Percentiles rank a stretch among this genome's conserved stretches.
phyloP scores from a whole-genome alignment of 2,113 vertebrate genomes.

The Tenrec ecaudatus region DNA sequence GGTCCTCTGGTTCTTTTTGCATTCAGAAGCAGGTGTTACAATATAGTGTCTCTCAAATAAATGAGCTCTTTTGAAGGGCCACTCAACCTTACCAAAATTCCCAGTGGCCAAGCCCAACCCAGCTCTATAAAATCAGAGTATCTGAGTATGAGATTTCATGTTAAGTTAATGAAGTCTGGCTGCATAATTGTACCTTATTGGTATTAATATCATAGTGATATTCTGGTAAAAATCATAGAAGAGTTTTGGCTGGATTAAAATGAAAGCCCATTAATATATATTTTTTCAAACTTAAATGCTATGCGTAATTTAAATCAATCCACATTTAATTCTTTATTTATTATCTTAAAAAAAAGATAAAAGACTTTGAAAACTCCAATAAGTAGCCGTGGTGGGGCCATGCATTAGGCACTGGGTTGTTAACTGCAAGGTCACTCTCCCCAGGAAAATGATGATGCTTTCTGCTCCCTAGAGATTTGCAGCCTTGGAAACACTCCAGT shows the following conservation, averaged over 20 bases:
- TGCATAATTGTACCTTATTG: neutral
- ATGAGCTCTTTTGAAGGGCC: neutral
- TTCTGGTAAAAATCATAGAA: neutral
- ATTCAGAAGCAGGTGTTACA: neutral
- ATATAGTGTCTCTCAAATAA: neutral
- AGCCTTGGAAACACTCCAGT: no score
- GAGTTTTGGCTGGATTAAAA: neutral
- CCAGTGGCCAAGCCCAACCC: accelerated
- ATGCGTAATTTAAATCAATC: neutral
- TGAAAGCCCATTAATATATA: neutral
- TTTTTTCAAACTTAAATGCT: neutral
- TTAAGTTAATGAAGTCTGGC: neutral
- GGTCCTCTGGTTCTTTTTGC: neutral
- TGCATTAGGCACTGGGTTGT: no score
- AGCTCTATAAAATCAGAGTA: neutral
- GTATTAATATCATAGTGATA: neutral
- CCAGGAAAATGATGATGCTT: no score
- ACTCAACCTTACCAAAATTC: neutral
- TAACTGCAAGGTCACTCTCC: no score
- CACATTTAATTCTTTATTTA: neutral
- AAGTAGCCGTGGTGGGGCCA: no score
- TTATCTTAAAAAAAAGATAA: neutral
- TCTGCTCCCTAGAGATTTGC: no score
- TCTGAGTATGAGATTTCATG: neutral
- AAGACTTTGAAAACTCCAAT: no score